Conservation (phyloP, 1,140 invertebrate species). For the Dinothrombium tinctorium region DNA sequence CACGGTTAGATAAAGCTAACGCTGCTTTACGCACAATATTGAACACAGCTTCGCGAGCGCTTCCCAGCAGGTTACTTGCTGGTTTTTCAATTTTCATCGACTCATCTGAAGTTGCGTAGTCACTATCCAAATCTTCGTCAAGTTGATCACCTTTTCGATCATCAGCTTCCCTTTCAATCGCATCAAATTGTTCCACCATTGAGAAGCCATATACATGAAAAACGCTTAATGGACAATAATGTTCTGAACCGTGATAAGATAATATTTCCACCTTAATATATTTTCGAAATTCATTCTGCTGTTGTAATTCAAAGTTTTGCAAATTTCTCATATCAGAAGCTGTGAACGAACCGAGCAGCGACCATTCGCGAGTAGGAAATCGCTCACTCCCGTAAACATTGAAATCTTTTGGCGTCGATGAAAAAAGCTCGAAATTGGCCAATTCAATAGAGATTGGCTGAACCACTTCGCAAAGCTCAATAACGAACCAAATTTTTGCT, state of each 20-base stretch:
- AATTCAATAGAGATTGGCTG: slow-evolving; percentile 72
- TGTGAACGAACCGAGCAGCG: slow-evolving; percentile 52
- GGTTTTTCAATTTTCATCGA: neutral
- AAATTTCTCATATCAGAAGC: slow-evolving; percentile 62
- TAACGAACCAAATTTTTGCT: slow-evolving; percentile 65
- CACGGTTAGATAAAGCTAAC: slow-evolving; percentile 32
- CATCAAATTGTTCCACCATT: slow-evolving; percentile 23
- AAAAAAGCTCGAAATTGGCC: slow-evolving; percentile 94
- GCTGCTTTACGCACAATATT: slow-evolving; percentile 69
- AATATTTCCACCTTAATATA: slow-evolving; percentile 63
- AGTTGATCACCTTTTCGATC: slow-evolving; percentile 7
- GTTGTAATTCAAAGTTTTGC: slow-evolving; percentile 56
- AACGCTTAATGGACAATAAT: slow-evolving; percentile 85
- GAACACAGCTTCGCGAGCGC: slow-evolving; percentile 55
- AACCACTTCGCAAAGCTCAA: slow-evolving; percentile 90
- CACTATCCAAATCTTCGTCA: neutral
- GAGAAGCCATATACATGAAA: slow-evolving; percentile 66
- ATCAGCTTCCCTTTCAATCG: slow-evolving; percentile 5
- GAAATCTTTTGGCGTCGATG: slow-evolving; percentile 79
- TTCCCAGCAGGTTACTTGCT: slow-evolving; percentile 49
- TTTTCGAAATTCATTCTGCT: slow-evolving; percentile 64
- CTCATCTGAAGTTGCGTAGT: neutral
- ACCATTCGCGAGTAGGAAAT: slow-evolving; percentile 78
- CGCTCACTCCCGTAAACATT: slow-evolving; percentile 53
- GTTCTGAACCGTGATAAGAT: slow-evolving; percentile 81